Evolutionary conservation across 2,888 invertebrate species (phyloP), one percentile per base, ranked within the genome.

Genomic region (Spatulosminthurus flaviceps): DNA sequence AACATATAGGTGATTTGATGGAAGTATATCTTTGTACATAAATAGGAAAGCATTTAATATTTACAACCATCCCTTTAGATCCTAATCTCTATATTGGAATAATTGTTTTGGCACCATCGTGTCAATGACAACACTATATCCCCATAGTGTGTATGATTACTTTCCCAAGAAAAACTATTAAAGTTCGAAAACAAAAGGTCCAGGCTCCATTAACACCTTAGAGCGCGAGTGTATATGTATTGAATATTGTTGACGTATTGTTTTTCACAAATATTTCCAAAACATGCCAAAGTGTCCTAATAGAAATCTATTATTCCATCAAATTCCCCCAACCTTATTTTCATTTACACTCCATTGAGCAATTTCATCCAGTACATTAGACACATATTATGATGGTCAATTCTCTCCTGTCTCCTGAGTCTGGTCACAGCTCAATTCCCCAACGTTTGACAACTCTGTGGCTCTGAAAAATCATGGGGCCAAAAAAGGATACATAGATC

Each of bases 21-120:
- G 1, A 64, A 64, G n/a, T 64, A 26, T 5, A 64, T 9, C 11
- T n/a, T 21, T 9, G 26, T 64, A 22, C 22, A 34, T 34, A 51
- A n/a, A 51, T 51, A 51, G 7, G 67, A 67, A 67, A 67, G n/a
- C 28, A n/a, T 13, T 67, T 11, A 67, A 13, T 21, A 64, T 26
- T 29, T 19, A 26, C 9, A 19, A 67, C 24, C 64, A 11, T 64
- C 24, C 22, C 64, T 64, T 51, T 13, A n/a, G n/a, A 51, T 19
- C 51, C 51, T 11, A 64, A n/a, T 64, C 24, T 22, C 2, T 22
- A n/a, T 64, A 21, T 64, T 64, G 64, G 24, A 64, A 64, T 64
- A 64, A 64, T 64, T 64, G 64, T 64, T 64, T 64, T 64, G 64
- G 64, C 64, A 64, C 64, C 64, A 64, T 13, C 11, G 64, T 64